A percentile compares a stretch with the other conserved stretches of the same genome.
These are phyloP conservation scores for Trissolcus japonicus DNA, from an alignment of 2,888 invertebrate species.

Conservation along the genomic window DNA sequence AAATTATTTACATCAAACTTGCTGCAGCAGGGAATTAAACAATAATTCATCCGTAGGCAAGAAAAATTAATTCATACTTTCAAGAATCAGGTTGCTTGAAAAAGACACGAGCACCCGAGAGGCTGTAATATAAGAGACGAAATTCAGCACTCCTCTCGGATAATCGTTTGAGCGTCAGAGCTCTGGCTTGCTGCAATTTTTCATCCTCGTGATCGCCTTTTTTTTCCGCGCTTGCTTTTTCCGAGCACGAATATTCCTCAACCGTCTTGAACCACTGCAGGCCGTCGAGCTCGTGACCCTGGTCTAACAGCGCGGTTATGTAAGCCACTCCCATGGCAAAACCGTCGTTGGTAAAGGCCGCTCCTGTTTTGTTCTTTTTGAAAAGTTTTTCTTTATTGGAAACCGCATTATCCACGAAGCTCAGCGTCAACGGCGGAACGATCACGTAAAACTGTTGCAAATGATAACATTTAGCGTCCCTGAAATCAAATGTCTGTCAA, in stretches of 20 bases:
- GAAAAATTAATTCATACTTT: slow-evolving; percentile 2
- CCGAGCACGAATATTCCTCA: slow-evolving; percentile 83
- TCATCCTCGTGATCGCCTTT: slow-evolving; percentile 82
- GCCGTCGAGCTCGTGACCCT: slow-evolving; percentile 89
- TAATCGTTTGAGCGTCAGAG: slow-evolving; percentile 91
- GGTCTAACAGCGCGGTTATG: slow-evolving; percentile 92
- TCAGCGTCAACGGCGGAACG: slow-evolving; percentile 94
- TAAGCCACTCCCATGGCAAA: slow-evolving; percentile 98
- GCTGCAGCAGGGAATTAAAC: not conserved
- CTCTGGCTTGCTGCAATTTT: slow-evolving; percentile 94
- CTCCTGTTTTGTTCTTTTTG: slow-evolving; percentile 91
- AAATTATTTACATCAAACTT: not conserved
- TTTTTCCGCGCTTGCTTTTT: slow-evolving; percentile 80
- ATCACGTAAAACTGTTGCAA: slow-evolving; percentile 94
- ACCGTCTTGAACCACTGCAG: slow-evolving; percentile 97
- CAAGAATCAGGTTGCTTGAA: slow-evolving; percentile 81
- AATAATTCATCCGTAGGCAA: not conserved
- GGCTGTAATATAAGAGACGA: slow-evolving; percentile 91
- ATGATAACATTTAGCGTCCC: slow-evolving; percentile 85
- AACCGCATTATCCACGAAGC: slow-evolving; percentile 95
- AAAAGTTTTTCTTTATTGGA: slow-evolving; percentile 94
- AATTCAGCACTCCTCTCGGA: slow-evolving; percentile 81
- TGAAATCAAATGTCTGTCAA: slow-evolving; percentile 4
- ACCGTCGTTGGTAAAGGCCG: slow-evolving; percentile 98
- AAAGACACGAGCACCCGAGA: slow-evolving; percentile 96